A percentile compares a stretch with the other conserved stretches of the same genome.
Evolutionary conservation across 2,797 vertebrate species (phyloP).

Genomic region (Phylloscopus collybita): DNA sequence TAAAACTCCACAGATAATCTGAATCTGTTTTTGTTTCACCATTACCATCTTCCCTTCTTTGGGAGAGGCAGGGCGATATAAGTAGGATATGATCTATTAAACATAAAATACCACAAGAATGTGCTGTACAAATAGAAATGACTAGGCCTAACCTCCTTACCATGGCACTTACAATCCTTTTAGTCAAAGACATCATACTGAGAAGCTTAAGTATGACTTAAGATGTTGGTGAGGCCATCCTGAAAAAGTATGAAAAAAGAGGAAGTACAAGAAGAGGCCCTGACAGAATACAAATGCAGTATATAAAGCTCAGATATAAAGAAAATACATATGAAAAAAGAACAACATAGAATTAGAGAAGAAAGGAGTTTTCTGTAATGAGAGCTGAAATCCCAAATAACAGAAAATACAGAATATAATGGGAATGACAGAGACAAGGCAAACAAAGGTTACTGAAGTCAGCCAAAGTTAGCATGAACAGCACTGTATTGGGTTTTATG

Average conservation of each 20-base stretch:
- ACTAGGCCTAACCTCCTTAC: not conserved
- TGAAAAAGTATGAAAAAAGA: not conserved
- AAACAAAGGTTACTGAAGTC: not conserved
- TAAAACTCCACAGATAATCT: not conserved
- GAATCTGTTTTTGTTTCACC: not conserved
- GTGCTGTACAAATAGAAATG: not conserved
- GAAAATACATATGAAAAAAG: not conserved
- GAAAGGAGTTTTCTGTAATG: not conserved
- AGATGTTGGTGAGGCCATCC: not conserved
- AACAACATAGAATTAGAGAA: not conserved
- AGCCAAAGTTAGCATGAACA: not conserved
- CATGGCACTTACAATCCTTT: not conserved
- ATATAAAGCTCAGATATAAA: not conserved
- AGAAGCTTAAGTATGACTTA: not conserved
- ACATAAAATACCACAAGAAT: not conserved
- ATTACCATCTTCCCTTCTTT: not conserved
- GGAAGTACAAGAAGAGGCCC: not conserved
- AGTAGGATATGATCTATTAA: not conserved
- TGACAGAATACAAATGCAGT: not conserved
- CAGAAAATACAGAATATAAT: not conserved
- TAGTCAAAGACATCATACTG: not conserved
- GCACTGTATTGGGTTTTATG: not conserved
- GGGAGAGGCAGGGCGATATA: not conserved
- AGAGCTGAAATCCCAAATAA: not conserved
- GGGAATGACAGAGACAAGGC: not conserved